Percentiles rank a stretch among this genome's conserved stretches.
phyloP scores from a whole-genome alignment of 2,888 invertebrate genomes.

The Nezara viridula region DNA sequence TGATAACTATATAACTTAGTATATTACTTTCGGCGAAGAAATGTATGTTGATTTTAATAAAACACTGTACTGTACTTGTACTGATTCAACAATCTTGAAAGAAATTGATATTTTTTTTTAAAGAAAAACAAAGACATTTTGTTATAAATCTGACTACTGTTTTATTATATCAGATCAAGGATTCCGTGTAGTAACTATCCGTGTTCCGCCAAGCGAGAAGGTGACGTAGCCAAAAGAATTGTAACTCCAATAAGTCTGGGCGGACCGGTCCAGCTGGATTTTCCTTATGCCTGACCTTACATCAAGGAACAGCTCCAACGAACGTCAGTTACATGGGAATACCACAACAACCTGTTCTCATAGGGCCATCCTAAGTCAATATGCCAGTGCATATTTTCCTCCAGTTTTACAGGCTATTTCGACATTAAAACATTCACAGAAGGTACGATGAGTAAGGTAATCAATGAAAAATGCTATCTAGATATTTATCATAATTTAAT shows the following conservation, averaged over 20 bases:
- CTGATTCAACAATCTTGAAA: no score
- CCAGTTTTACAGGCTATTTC: background rate
- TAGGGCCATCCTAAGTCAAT: background rate
- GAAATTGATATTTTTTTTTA: no score
- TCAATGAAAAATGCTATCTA: no score
- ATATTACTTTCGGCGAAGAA: no score
- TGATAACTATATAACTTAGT: no score
- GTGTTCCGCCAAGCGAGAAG: background rate
- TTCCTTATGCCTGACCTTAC: conserved; percentile 15
- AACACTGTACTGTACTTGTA: no score
- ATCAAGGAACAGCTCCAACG: background rate
- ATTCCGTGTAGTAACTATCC: background rate
- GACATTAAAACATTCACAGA: background rate
- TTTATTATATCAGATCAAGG: background rate
- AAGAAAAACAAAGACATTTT: no score
- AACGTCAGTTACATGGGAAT: background rate
- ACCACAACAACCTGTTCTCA: background rate
- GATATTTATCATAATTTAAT: no score
- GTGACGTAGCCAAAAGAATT: background rate
- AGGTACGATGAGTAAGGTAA: no score
- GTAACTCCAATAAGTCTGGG: conserved; percentile 2
- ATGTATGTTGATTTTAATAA: no score
- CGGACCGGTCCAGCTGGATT: background rate
- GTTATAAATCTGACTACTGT: no score
- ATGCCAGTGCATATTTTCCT: background rate